Evolutionary conservation across 2,888 invertebrate genomes (phyloP).

Genomic region (Parapristionchus giblindavisi): DNA sequence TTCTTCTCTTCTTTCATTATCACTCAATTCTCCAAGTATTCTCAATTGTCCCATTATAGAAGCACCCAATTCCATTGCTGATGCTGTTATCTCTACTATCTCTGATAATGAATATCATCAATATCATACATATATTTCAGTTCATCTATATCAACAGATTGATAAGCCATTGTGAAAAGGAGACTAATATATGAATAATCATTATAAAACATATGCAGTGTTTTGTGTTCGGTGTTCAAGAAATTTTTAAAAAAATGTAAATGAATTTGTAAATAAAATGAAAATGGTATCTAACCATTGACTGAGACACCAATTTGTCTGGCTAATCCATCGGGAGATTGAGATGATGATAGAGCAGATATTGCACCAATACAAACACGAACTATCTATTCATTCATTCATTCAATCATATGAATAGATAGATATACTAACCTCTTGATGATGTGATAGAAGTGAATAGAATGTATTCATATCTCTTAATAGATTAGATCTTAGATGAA

Average conservation of each 20-base stretch:
- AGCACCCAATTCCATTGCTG: slow-evolving; percentile 80
- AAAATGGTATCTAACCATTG: slow-evolving; percentile 6
- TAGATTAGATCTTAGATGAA: slow-evolving; percentile 82
- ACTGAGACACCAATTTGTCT: slow-evolving; percentile 29
- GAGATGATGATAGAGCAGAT: slow-evolving; percentile 14
- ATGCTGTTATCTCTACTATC: slow-evolving; percentile 82
- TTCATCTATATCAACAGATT: no score
- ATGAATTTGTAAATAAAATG: neutral
- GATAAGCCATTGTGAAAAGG: no score
- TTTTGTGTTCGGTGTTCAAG: no score
- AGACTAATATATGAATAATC: no score
- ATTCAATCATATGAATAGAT: slow-evolving; percentile 4
- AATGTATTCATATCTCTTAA: slow-evolving; percentile 83
- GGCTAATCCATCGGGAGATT: slow-evolving; percentile 31
- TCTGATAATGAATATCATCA: slow-evolving; percentile 7
- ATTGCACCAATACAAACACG: slow-evolving; percentile 28
- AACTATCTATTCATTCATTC: slow-evolving; percentile 3
- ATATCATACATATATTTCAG: no score
- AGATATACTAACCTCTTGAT: slow-evolving; percentile 70
- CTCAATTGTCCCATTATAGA: slow-evolving; percentile 79
- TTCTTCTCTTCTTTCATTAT: slow-evolving; percentile 76
- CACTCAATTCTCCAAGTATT: slow-evolving; percentile 80
- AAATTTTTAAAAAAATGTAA: neutral
- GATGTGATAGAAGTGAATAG: slow-evolving; percentile 74
- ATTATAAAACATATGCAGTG: no score